Evolutionary conservation across 2,797 vertebrate species (phyloP).

Genomic region (Spondyliosoma cantharus): DNA sequence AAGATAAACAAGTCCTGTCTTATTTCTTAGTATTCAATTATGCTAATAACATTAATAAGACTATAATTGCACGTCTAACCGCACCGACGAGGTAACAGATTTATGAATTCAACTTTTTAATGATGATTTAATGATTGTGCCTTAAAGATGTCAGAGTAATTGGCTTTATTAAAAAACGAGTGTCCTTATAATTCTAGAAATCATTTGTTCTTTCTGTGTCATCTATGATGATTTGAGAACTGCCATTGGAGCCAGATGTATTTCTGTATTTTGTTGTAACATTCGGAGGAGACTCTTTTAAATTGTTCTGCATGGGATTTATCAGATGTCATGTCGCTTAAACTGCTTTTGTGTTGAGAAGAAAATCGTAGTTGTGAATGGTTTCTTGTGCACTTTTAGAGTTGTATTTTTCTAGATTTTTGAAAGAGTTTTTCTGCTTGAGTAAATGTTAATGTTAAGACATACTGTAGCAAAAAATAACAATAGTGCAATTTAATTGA

Average conservation of each 20-base stretch:
- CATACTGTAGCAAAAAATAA: constrained; percentile 1
- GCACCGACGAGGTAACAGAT: no score
- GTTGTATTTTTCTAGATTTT: constrained; percentile 43
- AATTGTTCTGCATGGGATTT: background rate
- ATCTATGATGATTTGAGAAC: constrained; percentile 1
- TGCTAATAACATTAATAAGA: no score
- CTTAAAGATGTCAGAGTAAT: constrained; percentile 48
- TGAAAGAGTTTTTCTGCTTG: background rate
- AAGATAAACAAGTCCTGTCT: no score
- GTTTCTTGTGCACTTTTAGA: constrained; percentile 33
- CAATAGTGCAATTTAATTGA: constrained; percentile 38
- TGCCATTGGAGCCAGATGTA: background rate
- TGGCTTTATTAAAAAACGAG: background rate
- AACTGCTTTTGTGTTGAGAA: background rate
- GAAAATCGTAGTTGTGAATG: constrained; percentile 6
- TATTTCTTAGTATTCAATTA: no score
- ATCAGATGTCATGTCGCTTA: constrained; percentile 14
- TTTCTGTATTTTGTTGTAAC: constrained; percentile 23
- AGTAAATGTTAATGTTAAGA: background rate
- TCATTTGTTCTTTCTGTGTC: constrained; percentile 10
- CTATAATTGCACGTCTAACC: no score
- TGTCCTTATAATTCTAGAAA: constrained; percentile 4
- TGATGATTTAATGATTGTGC: constrained; percentile 42
- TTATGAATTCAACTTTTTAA: no score
- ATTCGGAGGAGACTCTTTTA: background rate